These are phyloP conservation scores for Onthophagus taurus DNA, from an alignment of 1,140 invertebrate species.

Conservation along the genomic window DNA sequence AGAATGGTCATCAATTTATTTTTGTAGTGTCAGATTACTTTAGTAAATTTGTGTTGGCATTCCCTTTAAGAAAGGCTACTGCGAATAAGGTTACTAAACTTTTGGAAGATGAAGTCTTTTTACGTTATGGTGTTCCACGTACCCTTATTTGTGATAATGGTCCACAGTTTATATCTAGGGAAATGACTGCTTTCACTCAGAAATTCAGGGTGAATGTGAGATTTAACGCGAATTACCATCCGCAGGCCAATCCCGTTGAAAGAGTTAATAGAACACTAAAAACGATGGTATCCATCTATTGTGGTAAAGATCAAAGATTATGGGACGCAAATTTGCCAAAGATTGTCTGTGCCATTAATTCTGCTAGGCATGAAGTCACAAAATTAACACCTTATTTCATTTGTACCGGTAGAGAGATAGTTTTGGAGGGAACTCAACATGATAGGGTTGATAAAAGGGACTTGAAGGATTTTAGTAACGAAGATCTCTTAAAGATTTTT, in stretches of 20 bases:
- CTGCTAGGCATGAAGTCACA: conserved; percentile 24
- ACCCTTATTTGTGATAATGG: conserved; percentile 1
- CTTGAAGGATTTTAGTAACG: neutral
- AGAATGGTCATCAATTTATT: neutral
- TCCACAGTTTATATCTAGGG: neutral
- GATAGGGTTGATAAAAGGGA: neutral
- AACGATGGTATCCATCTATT: conserved; percentile 21
- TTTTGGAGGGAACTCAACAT: conserved; percentile 6
- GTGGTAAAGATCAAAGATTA: conserved; percentile 23
- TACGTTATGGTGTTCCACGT: conserved; percentile 10
- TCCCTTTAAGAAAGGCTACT: conserved; percentile 8
- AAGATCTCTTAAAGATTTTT: neutral
- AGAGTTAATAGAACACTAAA: conserved; percentile 25
- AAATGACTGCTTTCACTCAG: neutral
- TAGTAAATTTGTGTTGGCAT: conserved; percentile 4
- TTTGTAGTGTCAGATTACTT: neutral
- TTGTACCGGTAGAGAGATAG: conserved; percentile 13
- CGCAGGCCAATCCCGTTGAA: conserved; percentile 15
- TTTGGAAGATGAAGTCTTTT: conserved; percentile 13
- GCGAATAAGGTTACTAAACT: neutral
- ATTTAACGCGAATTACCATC: neutral
- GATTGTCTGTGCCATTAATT: conserved; percentile 24
- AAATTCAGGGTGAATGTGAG: neutral
- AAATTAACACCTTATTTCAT: conserved; percentile 22
- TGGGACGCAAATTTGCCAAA: conserved; percentile 26